phyloP scores from a whole-genome alignment of 2,797 vertebrate species.

The Necrosyrtes monachus region DNA sequence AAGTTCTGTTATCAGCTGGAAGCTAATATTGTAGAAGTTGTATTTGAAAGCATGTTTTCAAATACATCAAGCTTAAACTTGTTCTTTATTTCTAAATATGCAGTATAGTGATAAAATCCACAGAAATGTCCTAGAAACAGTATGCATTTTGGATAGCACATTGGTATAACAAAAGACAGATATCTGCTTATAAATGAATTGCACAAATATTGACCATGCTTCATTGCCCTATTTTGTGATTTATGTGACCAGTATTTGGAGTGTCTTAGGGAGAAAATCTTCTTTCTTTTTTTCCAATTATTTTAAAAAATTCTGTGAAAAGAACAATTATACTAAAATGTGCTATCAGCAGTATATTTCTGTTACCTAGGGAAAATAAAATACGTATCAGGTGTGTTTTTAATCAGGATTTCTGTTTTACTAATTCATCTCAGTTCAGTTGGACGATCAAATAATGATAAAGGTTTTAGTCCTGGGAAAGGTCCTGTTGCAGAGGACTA shows the following conservation, averaged over 20 bases:
- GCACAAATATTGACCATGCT: neutral
- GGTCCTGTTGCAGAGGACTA: neutral
- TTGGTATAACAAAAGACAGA: neutral
- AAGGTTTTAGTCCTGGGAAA: neutral
- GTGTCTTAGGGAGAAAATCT: neutral
- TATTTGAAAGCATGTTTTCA: conserved; percentile 23
- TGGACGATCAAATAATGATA: neutral
- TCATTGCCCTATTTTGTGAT: conserved; percentile 3
- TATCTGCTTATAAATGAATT: neutral
- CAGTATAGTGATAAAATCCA: neutral
- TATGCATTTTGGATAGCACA: neutral
- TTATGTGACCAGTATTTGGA: neutral
- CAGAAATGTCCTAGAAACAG: neutral
- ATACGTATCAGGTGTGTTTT: neutral
- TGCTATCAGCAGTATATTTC: neutral
- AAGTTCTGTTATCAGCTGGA: neutral
- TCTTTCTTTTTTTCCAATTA: neutral
- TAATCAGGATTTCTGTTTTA: neutral
- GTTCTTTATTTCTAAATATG: neutral
- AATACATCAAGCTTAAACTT: neutral
- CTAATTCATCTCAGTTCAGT: neutral
- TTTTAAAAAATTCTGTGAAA: neutral
- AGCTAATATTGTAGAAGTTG: neutral
- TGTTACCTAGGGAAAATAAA: neutral
- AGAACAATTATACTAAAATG: neutral